Evolutionary conservation across 1,140 invertebrate species (phyloP).

Genomic region (Megalopta genalis): DNA sequence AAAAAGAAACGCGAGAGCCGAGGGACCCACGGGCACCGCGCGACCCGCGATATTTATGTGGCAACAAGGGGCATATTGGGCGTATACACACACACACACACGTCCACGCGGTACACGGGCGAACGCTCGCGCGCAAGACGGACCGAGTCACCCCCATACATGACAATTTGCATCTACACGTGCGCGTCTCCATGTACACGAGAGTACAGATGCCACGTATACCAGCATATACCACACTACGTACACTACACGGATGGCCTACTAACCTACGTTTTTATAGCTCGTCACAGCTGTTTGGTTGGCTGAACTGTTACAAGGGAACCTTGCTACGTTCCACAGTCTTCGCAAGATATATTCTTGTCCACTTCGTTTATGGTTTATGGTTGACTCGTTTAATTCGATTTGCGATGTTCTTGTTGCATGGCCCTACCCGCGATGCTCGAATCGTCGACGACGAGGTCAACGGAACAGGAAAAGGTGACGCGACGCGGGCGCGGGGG

Average conservation of each 20-base stretch:
- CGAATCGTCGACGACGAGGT: conserved; percentile 61
- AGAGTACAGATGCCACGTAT: conserved; percentile 27
- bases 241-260: conserved; percentile 62
- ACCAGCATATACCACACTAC: conserved; percentile 46
- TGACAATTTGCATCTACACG: conserved; percentile 10
- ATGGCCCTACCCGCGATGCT: conserved; percentile 76
- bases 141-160: too few species aligned
- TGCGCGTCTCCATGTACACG: conserved; percentile 27
- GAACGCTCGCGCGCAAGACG: background rate
- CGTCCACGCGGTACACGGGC: background rate
- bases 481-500: too few species aligned
- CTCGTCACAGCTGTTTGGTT: conserved; percentile 80
- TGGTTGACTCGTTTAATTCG: conserved; percentile 75
- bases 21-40: conserved; percentile 37
- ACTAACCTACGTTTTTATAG: conserved; percentile 80
- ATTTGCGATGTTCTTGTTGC: conserved; percentile 79
- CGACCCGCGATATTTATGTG: conserved; percentile 49
- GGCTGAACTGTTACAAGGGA: conserved; percentile 81
- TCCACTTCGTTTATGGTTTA: conserved; percentile 71
- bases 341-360: conserved; percentile 77
- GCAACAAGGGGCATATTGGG: conserved; percentile 60
- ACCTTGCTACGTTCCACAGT: conserved; percentile 81
- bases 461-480: background rate
- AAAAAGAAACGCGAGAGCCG: background rate
- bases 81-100: conserved; percentile 28